Evolutionary conservation across 2,888 invertebrate species (phyloP), one percentile per base, ranked within the genome.

Genomic region (Apocheima hispidaria): DNA sequence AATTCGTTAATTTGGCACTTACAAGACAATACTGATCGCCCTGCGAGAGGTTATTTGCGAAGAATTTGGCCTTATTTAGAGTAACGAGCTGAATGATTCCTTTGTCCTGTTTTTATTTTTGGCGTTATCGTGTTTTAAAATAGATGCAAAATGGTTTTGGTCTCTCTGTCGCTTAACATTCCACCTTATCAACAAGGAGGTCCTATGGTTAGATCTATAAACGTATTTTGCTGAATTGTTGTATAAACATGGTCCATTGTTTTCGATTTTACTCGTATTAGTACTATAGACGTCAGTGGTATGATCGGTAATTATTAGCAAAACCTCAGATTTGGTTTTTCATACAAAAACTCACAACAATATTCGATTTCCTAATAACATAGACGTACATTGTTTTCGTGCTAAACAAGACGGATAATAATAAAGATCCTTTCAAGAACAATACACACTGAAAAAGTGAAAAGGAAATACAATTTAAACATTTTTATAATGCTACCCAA

Each of bases 1-100:
- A 50, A 61, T 61, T 61, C 36, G 52, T 50, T 61, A 56, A 66
- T 59, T 59, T 53, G 50, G 50, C 55, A 41, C 61, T 63, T 46
- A 46, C 55, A 23, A 63, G 56, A 61, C 60, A 56, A 26, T 60
- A 40, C 49, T 44, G 28, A 52, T 36, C 46, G 20, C 20, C 40
- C 33, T 44, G n/a, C 51, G 14, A 59, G 23, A 21, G 33, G 41
- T 48, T 53, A 59, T 50, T 53, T 48, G 21, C 33, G 26, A 48
- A 48, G 41, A 53, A 54, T 59, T 33, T 20, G n/a, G 33, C 16
- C 43, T 44, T 54, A 54, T 46, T 49, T 48, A 14, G 41, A 33
- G 35, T 57, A 50, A 35, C 49, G 26, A 57, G 35, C 16, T 33
- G 10, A 40, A 21, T 14, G 28, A 20, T 40, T 20, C 36, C 26